Percentiles rank a stretch among this genome's conserved stretches.
Evolutionary conservation across 2,797 vertebrate species (phyloP).

Genomic region (Austrolebias charrua): DNA sequence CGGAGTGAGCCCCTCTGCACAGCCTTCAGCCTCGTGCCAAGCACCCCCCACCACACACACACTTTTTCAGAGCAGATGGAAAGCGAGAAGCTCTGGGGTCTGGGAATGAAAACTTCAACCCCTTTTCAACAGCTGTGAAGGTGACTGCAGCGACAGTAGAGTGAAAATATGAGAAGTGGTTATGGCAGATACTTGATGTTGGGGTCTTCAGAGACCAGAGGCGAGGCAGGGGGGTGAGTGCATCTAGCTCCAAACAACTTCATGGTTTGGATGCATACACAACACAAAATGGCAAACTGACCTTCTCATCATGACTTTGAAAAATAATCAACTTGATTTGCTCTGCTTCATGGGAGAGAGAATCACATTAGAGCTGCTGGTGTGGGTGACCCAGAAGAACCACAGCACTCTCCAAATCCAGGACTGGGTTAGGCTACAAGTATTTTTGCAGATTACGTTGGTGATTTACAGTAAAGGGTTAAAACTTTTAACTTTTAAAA

Average conservation of each 20-base stretch:
- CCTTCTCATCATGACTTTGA: background rate
- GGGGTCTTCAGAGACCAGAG: background rate
- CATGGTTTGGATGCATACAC: background rate
- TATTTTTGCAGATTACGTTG: too few species aligned
- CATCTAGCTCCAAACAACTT: background rate
- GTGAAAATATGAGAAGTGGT: constrained; percentile 32
- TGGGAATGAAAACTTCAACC: constrained; percentile 38
- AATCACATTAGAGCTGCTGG: background rate
- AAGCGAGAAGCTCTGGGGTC: constrained; percentile 16
- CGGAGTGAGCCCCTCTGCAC: background rate
- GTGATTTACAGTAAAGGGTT: too few species aligned
- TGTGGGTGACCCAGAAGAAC: too few species aligned
- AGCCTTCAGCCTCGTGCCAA: constrained; percentile 12
- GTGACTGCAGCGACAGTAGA: constrained; percentile 47
- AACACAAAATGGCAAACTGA: background rate
- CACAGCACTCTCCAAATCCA: too few species aligned
- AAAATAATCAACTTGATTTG: background rate
- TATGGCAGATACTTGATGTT: constrained; percentile 39
- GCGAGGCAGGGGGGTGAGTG: background rate
- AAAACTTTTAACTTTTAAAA: too few species aligned
- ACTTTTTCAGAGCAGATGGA: constrained; percentile 32
- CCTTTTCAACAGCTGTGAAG: constrained; percentile 48
- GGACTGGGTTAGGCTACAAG: too few species aligned
- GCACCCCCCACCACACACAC: background rate
- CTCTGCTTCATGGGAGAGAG: background rate